These are phyloP conservation scores for Formicarius rufipectus DNA, from an alignment of 2,113 vertebrate genomes.

Conservation along the genomic window DNA sequence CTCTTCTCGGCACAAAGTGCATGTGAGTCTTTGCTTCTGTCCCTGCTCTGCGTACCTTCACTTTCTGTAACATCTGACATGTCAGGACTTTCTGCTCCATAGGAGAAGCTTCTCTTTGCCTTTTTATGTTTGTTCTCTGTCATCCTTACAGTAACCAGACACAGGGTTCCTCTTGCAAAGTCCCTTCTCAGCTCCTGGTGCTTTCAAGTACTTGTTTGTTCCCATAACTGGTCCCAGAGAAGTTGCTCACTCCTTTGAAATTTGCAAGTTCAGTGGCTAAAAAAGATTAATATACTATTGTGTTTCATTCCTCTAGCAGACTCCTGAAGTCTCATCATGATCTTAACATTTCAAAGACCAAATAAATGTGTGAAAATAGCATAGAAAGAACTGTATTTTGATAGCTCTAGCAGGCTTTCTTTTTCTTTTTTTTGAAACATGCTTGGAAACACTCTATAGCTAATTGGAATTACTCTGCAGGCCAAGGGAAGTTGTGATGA, in stretches of 20 bases:
- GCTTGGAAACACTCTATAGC: not conserved
- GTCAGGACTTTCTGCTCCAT: not conserved
- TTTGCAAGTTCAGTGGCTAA: not conserved
- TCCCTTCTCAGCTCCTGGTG: not conserved
- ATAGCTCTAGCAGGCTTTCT: not conserved
- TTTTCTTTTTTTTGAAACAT: not conserved
- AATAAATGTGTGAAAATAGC: not conserved
- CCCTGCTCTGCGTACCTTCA: not conserved
- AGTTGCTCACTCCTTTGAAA: not conserved
- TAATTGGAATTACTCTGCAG: not conserved
- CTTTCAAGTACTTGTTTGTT: not conserved
- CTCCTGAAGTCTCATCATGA: not conserved
- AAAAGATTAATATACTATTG: not conserved
- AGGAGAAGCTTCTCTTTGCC: not conserved
- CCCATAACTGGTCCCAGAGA: not conserved
- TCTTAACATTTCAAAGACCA: not conserved
- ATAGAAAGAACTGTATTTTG: not conserved
- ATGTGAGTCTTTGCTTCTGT: not conserved
- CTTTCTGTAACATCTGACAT: not conserved
- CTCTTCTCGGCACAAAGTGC: not conserved
- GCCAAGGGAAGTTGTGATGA: not conserved
- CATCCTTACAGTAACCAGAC: not conserved
- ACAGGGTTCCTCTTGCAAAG: not conserved
- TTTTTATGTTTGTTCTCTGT: not conserved
- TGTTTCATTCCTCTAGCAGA: not conserved